Conservation (phyloP, 2,113 vertebrate species). For the Mustela lutreola region DNA sequence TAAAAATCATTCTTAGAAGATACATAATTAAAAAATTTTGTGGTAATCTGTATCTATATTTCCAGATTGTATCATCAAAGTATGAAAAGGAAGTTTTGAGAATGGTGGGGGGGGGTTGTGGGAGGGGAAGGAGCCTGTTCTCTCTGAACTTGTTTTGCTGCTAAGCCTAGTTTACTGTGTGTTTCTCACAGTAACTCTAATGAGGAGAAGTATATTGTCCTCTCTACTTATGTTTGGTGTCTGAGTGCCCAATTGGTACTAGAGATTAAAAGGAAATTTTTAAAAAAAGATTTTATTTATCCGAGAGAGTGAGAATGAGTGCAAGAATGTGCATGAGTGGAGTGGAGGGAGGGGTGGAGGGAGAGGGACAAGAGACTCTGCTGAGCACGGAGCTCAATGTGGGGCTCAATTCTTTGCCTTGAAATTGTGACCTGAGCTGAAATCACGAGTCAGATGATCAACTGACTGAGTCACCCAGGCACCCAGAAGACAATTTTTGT, state of each 20-base stretch:
- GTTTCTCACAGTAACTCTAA: neutral
- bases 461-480: neutral
- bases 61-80: neutral
- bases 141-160: neutral
- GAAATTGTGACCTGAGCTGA: neutral
- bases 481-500: neutral
- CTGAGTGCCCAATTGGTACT: neutral
- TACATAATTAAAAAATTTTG: neutral
- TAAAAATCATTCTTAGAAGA: conserved; percentile 36
- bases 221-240: neutral
- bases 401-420: neutral
- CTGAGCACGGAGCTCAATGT: neutral
- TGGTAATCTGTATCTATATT: neutral
- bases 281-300: neutral
- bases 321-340: neutral
- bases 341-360: neutral
- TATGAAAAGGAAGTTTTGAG: conserved; percentile 45
- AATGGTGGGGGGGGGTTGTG: neutral
- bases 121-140: neutral
- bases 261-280: neutral
- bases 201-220: neutral
- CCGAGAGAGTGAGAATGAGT: neutral
- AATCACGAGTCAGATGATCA: neutral
- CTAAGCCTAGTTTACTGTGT: neutral
- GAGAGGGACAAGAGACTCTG: neutral